Conservation (phyloP, 2,888 invertebrate species). For the Eulithis testata region DNA sequence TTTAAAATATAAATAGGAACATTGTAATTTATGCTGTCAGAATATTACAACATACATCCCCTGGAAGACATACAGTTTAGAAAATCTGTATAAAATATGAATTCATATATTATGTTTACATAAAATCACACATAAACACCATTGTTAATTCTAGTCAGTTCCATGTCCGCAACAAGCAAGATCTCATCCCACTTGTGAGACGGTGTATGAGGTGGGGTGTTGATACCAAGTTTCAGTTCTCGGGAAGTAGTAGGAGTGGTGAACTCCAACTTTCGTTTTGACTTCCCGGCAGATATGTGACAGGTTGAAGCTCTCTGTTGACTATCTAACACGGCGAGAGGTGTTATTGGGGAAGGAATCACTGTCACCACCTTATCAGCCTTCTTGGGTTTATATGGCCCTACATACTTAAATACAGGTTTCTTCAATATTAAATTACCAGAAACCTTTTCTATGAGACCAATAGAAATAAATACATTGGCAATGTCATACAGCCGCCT, state of each 20-base stretch:
- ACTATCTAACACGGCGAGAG: conserved; percentile 62
- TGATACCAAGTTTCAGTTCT: conserved; percentile 66
- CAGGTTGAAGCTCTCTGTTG: conserved; percentile 59
- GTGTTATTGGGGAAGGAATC: conserved; percentile 73
- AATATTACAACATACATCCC: conserved; percentile 52
- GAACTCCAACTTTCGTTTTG: conserved; percentile 80
- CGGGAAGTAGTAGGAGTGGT: conserved; percentile 69
- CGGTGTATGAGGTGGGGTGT: conserved; percentile 75
- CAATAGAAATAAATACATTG: conserved; percentile 90
- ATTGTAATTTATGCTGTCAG: conserved; percentile 51
- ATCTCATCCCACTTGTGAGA: conserved; percentile 85
- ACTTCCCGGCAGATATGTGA: conserved; percentile 69
- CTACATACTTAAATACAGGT: conserved; percentile 88
- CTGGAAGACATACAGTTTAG: conserved; percentile 70
- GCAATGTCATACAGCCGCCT: conserved; percentile 91
- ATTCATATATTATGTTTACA: conserved; percentile 51
- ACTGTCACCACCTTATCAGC: conserved; percentile 57
- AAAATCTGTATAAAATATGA: conserved; percentile 60
- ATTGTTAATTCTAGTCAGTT: conserved; percentile 83
- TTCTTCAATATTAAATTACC: conserved; percentile 86
- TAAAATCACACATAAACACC: conserved; percentile 67
- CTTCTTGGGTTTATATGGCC: conserved; percentile 76
- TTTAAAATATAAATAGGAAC: conserved; percentile 70
- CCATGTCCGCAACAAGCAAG: conserved; percentile 84
- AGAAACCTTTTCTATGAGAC: conserved; percentile 88